phyloP scores from a whole-genome alignment of 2,113 vertebrate species.

The Herpetotheres cachinnans region DNA sequence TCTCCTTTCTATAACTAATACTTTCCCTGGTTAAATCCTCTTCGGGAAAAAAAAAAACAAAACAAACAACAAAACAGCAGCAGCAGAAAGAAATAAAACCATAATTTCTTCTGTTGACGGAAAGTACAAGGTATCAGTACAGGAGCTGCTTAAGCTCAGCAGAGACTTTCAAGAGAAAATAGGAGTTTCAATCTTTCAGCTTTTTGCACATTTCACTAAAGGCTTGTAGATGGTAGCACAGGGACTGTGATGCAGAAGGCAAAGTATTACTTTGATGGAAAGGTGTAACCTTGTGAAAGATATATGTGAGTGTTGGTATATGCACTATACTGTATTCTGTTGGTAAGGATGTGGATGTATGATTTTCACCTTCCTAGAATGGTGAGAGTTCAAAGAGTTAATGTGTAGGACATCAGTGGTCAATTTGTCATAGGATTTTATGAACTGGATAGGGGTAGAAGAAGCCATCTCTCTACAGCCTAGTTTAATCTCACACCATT shows the following conservation, averaged over 20 bases:
- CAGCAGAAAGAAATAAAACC: neutral
- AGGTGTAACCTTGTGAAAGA: neutral
- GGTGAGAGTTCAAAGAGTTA: conserved; percentile 6
- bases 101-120: neutral
- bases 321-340: neutral
- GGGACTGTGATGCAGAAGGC: neutral
- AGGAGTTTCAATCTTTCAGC: neutral
- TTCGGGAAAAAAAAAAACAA: neutral
- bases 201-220: neutral
- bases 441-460: neutral
- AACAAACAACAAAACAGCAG: too few species aligned
- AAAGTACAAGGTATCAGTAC: neutral
- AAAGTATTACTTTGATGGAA: conserved; percentile 6
- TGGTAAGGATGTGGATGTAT: neutral
- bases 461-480: neutral
- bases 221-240: neutral
- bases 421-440: conserved; percentile 26
- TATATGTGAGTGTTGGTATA: neutral
- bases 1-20: neutral
- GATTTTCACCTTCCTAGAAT: neutral
- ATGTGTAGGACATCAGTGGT: neutral
- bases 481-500: conserved; percentile 19
- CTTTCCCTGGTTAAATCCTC: neutral
- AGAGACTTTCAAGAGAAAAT: neutral
- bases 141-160: neutral